Evolutionary conservation across 1,140 invertebrate genomes (phyloP).

Genomic region (Holotrichia oblita): DNA sequence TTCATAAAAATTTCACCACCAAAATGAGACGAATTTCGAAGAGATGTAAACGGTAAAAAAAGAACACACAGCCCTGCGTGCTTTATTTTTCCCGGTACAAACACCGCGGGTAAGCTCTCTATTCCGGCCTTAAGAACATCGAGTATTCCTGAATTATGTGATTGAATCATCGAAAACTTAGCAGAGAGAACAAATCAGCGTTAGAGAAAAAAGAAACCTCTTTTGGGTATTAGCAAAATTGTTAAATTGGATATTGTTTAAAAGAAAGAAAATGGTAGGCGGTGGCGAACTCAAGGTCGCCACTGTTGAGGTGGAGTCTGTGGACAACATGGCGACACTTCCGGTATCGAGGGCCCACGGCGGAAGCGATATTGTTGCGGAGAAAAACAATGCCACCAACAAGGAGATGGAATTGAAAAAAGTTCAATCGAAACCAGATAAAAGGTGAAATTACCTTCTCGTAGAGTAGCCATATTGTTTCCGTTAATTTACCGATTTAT

Average conservation of each 20-base stretch:
- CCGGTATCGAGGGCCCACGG: slow-evolving; percentile 67
- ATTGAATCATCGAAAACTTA: slow-evolving; percentile 38
- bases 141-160: slow-evolving; percentile 42
- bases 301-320: slow-evolving; percentile 82
- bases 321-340: slow-evolving; percentile 86
- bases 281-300: slow-evolving; percentile 85
- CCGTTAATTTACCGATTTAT: not conserved
- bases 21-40: slow-evolving; percentile 27
- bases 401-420: slow-evolving; percentile 89
- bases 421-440: slow-evolving; percentile 80
- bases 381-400: slow-evolving; percentile 82
- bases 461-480: not conserved
- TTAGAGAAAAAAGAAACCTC: slow-evolving; percentile 33
- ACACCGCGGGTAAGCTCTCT: not conserved
- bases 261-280: slow-evolving; percentile 67
- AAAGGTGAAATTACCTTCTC: slow-evolving; percentile 67
- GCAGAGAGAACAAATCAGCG: not conserved
- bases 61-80: not conserved
- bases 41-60: slow-evolving; percentile 19
- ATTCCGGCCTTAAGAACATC: slow-evolving; percentile 43
- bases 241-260: not conserved
- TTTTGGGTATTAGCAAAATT: slow-evolving; percentile 36
- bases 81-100: slow-evolving; percentile 18
- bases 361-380: slow-evolving; percentile 69
- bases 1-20: not conserved